Evolutionary conservation across 2,113 vertebrate species (phyloP).

Genomic region (Anguilla japonica): DNA sequence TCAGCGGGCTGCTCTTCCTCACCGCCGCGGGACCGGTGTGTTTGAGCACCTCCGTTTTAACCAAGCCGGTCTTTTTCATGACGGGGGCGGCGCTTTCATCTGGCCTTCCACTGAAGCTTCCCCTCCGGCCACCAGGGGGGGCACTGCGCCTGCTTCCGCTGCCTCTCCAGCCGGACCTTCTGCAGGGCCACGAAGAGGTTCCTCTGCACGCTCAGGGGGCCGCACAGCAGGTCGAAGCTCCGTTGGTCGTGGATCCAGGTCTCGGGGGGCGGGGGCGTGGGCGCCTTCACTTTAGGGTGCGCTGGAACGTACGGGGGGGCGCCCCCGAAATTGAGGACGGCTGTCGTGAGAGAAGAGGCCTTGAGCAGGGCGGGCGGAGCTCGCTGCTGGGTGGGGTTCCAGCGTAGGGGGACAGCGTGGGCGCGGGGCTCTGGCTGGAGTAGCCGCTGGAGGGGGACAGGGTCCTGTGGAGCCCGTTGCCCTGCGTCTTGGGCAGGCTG

Average conservation of each 20-base stretch:
- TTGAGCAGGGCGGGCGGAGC: conserved; percentile 73
- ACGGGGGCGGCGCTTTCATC: conserved; percentile 41
- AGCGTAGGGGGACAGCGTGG: conserved; percentile 64
- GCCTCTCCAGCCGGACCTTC: conserved; percentile 35
- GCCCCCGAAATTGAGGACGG: conserved; percentile 53
- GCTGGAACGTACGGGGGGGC: conserved; percentile 81
- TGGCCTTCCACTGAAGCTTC: not conserved
- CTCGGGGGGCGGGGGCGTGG: conserved; percentile 82
- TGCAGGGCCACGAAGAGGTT: conserved; percentile 46
- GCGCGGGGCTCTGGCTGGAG: conserved; percentile 80
- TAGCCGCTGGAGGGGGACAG: conserved; percentile 86
- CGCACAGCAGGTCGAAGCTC: conserved; percentile 65
- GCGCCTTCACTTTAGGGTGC: conserved; percentile 83
- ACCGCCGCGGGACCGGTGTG: conserved; percentile 25
- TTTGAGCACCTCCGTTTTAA: no score
- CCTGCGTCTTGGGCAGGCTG: conserved; percentile 38
- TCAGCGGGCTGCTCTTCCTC: conserved; percentile 1
- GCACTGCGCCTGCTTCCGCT: not conserved
- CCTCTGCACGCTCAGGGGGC: conserved; percentile 44
- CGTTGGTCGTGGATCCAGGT: conserved; percentile 69
- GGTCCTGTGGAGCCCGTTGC: conserved; percentile 59
- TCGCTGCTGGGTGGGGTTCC: conserved; percentile 63
- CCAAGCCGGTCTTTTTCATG: conserved; percentile 39
- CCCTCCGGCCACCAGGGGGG: not conserved
- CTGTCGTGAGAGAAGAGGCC: conserved; percentile 52